These are phyloP conservation scores for Conistra vaccinii DNA, from an alignment of 2,888 invertebrate genomes.

Conservation along the genomic window DNA sequence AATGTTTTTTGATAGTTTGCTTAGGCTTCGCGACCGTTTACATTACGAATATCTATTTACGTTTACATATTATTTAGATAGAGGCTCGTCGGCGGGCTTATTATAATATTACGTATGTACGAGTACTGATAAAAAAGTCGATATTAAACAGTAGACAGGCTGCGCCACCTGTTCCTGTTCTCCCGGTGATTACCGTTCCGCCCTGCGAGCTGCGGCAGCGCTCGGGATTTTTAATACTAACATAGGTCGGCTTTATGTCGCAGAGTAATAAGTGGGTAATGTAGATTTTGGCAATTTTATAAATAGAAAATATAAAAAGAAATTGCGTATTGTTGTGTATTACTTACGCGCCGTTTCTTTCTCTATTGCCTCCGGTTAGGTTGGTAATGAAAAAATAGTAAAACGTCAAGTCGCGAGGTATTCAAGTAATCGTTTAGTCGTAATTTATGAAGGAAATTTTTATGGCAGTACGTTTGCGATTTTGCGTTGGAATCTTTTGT, in stretches of 20 bases:
- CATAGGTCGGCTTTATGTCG: constrained; percentile 67
- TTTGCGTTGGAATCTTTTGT: constrained; percentile 61
- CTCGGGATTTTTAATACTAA: constrained; percentile 74
- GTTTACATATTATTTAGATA: constrained; percentile 74
- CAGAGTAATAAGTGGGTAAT: constrained; percentile 66
- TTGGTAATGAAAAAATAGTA: constrained; percentile 60
- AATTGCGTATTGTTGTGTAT: constrained; percentile 60
- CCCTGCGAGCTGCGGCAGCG: constrained; percentile 70
- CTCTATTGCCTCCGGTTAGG: constrained; percentile 43
- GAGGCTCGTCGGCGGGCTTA: constrained; percentile 66
- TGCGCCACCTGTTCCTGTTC: constrained; percentile 81
- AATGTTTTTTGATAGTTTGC: constrained; percentile 89
- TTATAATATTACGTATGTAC: constrained; percentile 69
- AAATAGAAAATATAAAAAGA: constrained; percentile 62
- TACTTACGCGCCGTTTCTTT: constrained; percentile 49
- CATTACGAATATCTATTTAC: constrained; percentile 72
- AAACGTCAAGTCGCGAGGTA: constrained; percentile 54
- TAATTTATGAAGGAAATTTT: constrained; percentile 62
- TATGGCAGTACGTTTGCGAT: constrained; percentile 57
- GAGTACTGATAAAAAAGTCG: constrained; percentile 78
- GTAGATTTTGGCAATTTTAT: constrained; percentile 68
- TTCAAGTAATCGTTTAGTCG: constrained; percentile 55
- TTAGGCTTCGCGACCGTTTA: constrained; percentile 78
- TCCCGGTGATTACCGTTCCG: constrained; percentile 77
- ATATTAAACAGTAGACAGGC: constrained; percentile 74